Percentiles rank a stretch among this genome's conserved stretches.
Evolutionary conservation across 2,113 vertebrate genomes (phyloP).

Genomic region (Lates calcarifer): DNA sequence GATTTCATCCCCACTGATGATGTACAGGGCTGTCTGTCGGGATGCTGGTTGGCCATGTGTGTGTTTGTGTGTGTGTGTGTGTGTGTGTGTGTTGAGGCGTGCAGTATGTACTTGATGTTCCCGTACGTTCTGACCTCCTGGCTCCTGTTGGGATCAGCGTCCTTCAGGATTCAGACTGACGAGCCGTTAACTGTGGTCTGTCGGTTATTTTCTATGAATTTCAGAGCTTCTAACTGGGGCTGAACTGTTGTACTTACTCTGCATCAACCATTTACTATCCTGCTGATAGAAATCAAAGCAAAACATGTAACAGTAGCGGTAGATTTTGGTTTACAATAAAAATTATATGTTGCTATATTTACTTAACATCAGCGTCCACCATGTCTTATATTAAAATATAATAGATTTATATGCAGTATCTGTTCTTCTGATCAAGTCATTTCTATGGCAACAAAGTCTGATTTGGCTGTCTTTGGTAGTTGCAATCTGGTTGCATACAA

Average conservation of each 20-base stretch:
- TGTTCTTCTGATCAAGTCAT: no score
- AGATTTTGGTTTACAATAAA: no score
- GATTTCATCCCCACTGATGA: conserved; percentile 25
- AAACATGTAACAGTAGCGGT: no score
- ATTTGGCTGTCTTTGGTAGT: no score
- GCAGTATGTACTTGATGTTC: conserved; percentile 32
- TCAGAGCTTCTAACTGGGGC: background rate
- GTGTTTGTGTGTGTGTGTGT: conserved; percentile 13
- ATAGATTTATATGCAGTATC: no score
- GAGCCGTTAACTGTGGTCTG: conserved; percentile 15
- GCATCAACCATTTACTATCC: background rate
- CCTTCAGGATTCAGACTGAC: conserved; percentile 37
- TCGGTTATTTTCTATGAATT: background rate
- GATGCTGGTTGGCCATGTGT: background rate
- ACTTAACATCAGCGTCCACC: no score
- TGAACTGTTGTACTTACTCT: background rate
- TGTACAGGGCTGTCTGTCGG: background rate
- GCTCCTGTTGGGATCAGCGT: conserved; percentile 11
- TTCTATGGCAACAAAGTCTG: no score
- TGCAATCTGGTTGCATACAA: no score
- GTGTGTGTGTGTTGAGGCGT: conserved; percentile 24
- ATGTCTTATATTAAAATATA: no score
- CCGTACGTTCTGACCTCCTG: conserved; percentile 28
- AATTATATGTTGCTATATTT: no score
- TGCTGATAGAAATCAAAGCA: no score